Base-by-base conservation (phyloP, 2,113 vertebrate genomes). In the Tyrannus savana region DNA sequence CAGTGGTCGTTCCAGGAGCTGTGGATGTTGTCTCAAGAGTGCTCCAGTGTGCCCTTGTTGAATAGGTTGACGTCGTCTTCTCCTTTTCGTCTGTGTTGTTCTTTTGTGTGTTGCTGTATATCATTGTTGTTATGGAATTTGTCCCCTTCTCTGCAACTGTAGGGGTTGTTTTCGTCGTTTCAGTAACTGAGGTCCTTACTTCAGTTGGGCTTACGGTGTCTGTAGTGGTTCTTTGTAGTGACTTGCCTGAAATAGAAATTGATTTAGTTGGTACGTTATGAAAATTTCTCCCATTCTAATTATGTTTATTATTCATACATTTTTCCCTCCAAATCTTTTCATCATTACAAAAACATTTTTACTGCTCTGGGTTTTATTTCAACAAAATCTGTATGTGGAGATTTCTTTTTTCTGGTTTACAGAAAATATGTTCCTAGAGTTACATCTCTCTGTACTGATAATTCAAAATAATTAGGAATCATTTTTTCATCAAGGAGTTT, bases 381-480 rank as follows among this genome's bases (percentile, higher is more conserved):
- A 1, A 3, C 7, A 0, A 1, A 1, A 1, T 28, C 5, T 24
- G 1, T 3, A 1, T 17, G 30, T 11, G 0, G 0, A 5, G 1
- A 28, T 16, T 19, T n/a, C 0, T 9, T 28, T 37, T 1, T 19
- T 0, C 1, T 11, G 1, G 0, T 5, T 52, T 16, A 1, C 6
- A 30, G 1, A 0, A 18, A 30, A 10, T 18, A 3, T 7, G 0
- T 46, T 3, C 1, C 1, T 30, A 1, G 14, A 8, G 33, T n/a
- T 46, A 7, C 2, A 2, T 52, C 3, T 12, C 4, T 2, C 9
- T 30, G 12, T 28, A 30, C 7, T 21, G 9, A 21, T 6, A 2
- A 14, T 3, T 30, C 1, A 12, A 14, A 7, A 1, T 10, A 7
- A 3, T 25, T 1, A 21, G 2, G 3, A 21, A 25, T 39, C 46